Percentiles rank a stretch among this genome's conserved stretches.
Conservation (phyloP, 2,888 invertebrate species). For the Nemoura dubitans region DNA sequence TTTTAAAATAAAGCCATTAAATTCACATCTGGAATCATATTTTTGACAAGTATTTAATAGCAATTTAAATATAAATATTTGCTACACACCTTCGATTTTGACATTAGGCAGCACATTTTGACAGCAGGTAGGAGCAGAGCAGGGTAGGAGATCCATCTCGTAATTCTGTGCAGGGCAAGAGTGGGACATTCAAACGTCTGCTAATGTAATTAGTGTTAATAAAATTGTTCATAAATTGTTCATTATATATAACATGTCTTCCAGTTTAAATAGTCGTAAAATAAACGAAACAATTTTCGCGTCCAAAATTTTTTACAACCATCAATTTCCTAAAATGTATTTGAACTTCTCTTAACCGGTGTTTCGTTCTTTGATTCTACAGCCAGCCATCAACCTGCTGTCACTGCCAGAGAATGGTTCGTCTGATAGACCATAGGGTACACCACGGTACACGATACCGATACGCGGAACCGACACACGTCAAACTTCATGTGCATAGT, state of each 20-base stretch:
- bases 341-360: no score
- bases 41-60: background rate
- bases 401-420: no score
- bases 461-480: slow-evolving; percentile 42
- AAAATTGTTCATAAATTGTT: background rate
- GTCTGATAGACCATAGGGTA: no score
- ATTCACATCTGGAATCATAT: background rate
- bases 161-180: background rate
- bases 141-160: background rate
- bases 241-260: no score
- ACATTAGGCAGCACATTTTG: background rate
- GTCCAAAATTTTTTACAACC: no score
- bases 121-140: background rate
- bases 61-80: background rate
- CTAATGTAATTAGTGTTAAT: background rate
- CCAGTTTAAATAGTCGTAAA: no score
- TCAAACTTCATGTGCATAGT: slow-evolving; percentile 47
- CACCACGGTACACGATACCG: no score
- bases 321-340: no score
- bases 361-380: no score
- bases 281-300: no score
- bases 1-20: background rate
- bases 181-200: background rate
- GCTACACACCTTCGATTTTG: background rate
- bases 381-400: no score